Evolutionary conservation across 1,140 invertebrate species (phyloP), one percentile per base, ranked within the genome.

Genomic region (Drosophila melanica): DNA sequence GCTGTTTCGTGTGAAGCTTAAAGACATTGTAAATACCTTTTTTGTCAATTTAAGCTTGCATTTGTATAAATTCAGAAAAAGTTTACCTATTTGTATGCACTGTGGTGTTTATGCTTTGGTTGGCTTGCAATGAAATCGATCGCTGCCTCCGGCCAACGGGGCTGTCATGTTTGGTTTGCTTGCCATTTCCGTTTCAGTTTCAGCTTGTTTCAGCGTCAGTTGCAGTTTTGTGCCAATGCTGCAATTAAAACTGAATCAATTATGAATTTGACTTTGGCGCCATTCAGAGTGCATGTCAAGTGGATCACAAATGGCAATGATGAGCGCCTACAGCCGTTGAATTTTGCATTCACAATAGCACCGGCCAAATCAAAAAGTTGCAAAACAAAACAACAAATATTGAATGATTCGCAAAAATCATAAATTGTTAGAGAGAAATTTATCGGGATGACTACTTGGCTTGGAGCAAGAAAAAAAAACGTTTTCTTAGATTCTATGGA

Each of bases 161-260:
- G 45, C 60, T 73, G 73, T 84, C 81, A 67, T 62, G 53, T 72
- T 76, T 60, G 55, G 35, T 71, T 53, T 63, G 55, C 41, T 60
- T 75, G 16, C 50, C 41, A 44, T 55, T 66, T 45, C 39, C 18
- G 18, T 45, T 47, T 39, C 50, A 10, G 50, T 55, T 57, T 20
- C 53, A 55, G 11, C 33, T 35, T 35, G 33, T 41, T 57, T 27
- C 50, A 54, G 51, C 16, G 42, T n/a, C 55, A 44, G 41, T 51
- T 50, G 57, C 44, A 35, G 42, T 58, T 60, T 71, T 80, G 44
- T 53, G 62, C 60, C 68, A 81, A 60, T 48, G 73, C 77, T 64
- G 65, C 81, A 85, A 85, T 85, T 85, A 85, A 85, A 85, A 86
- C 79, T 86, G 81, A 85, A 85, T 85, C 81, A 85, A 85, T 85